Percentiles rank a stretch among this genome's conserved stretches.
These are phyloP conservation scores for Dermatemys mawii DNA, from an alignment of 2,113 vertebrate species.

Conservation along the genomic window DNA sequence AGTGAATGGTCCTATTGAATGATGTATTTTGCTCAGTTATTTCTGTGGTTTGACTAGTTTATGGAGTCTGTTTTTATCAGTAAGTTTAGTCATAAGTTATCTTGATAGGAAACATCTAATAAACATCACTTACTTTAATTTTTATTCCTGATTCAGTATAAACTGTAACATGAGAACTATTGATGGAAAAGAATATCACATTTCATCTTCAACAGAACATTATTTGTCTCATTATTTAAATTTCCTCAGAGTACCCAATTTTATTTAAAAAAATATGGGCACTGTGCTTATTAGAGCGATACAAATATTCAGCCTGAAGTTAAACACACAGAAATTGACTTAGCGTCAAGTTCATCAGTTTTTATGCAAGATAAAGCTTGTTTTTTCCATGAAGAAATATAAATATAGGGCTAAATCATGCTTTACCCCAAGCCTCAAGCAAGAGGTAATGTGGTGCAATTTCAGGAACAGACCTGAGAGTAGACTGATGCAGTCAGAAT, in stretches of 20 bases:
- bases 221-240: neutral
- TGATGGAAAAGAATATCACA: neutral
- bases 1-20: accelerated
- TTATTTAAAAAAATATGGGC: neutral
- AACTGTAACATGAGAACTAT: neutral
- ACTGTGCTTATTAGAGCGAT: neutral
- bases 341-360: neutral
- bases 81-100: neutral
- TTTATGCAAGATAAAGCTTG: neutral
- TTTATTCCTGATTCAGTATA: neutral
- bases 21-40: neutral
- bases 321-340: neutral
- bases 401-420: neutral
- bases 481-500: neutral
- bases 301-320: neutral
- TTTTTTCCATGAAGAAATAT: neutral
- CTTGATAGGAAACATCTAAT: neutral
- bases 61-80: neutral
- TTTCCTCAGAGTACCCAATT: neutral
- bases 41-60: neutral
- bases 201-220: accelerated
- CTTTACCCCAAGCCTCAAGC: neutral
- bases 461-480: neutral
- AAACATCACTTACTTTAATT: neutral
- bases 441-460: neutral